A percentile compares a stretch with the other conserved stretches of the same genome.
Evolutionary conservation across 1,140 invertebrate genomes (phyloP).

Genomic region (Eumeta japonica): DNA sequence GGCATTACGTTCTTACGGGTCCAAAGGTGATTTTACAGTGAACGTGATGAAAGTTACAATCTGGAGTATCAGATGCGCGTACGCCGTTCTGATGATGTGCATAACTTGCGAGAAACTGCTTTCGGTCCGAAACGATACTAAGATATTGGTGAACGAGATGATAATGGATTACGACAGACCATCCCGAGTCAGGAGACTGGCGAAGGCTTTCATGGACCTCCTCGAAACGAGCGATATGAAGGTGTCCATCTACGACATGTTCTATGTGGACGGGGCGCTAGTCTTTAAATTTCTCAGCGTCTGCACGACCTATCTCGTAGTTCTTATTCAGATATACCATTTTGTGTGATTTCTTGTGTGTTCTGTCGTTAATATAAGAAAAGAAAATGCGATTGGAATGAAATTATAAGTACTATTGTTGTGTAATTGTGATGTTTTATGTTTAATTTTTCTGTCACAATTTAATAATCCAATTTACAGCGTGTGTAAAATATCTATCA

Average conservation of each 20-base stretch:
- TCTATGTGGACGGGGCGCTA: constrained; percentile 28
- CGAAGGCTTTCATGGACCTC: constrained; percentile 34
- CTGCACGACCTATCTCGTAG: constrained; percentile 31
- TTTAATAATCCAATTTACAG: too few species aligned
- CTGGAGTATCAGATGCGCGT: constrained; percentile 21
- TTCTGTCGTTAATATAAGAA: too few species aligned
- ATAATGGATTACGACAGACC: constrained; percentile 34
- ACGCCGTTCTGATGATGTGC: constrained; percentile 24
- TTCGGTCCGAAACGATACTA: constrained; percentile 19
- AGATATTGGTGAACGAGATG: constrained; percentile 26
- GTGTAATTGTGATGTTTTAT: too few species aligned
- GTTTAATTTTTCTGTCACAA: too few species aligned
- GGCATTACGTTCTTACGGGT: constrained; percentile 21
- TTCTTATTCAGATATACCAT: constrained; percentile 32
- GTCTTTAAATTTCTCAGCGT: constrained; percentile 33
- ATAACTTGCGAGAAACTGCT: constrained; percentile 25
- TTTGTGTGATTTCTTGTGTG: too few species aligned
- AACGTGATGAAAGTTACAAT: constrained; percentile 18
- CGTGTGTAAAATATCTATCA: too few species aligned
- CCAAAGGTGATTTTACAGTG: constrained; percentile 5
- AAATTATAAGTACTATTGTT: too few species aligned
- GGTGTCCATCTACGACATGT: constrained; percentile 32
- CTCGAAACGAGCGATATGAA: constrained; percentile 28
- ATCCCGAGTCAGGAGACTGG: constrained; percentile 22
- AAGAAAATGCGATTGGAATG: too few species aligned